Conservation (phyloP, 1,140 invertebrate genomes). For the Drosophila kohkoa region DNA sequence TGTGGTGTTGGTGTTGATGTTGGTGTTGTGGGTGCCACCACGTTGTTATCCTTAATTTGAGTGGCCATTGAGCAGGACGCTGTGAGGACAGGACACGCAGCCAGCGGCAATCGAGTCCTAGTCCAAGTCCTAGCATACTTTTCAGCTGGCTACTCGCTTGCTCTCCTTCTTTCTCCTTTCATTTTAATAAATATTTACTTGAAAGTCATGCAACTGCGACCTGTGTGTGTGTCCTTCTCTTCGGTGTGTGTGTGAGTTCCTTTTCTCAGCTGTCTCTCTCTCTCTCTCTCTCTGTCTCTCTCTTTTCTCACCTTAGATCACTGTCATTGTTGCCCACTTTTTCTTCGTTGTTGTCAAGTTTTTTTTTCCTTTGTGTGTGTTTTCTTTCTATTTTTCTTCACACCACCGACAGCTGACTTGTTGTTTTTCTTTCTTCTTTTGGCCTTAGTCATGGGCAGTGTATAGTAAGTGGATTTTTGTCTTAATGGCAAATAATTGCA, state of each 20-base stretch:
- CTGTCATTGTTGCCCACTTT: constrained; percentile 46
- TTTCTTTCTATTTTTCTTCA: constrained; percentile 46
- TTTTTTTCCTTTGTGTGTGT: constrained; percentile 36
- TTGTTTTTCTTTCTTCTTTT: constrained; percentile 25
- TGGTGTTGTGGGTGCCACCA: constrained; percentile 44
- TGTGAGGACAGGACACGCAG: not conserved
- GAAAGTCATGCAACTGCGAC: constrained; percentile 49
- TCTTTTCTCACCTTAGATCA: constrained; percentile 46
- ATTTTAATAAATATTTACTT: constrained; percentile 76
- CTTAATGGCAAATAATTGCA: constrained; percentile 72
- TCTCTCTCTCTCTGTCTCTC: not conserved
- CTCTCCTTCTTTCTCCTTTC: not conserved
- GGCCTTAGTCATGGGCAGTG: constrained; percentile 47
- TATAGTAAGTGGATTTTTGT: constrained; percentile 38
- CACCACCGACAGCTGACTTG: constrained; percentile 45
- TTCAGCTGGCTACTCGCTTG: constrained; percentile 3
- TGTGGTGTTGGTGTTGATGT: constrained; percentile 10
- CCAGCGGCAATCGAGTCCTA: constrained; percentile 29
- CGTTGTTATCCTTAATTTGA: constrained; percentile 81
- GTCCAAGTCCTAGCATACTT: constrained; percentile 32
- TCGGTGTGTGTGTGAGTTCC: constrained; percentile 28
- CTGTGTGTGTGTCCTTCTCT: constrained; percentile 38
- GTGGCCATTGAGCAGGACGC: constrained; percentile 68
- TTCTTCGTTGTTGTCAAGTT: constrained; percentile 27
- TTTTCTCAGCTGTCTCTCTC: not conserved